Evolutionary conservation across 2,888 invertebrate genomes (phyloP).

Genomic region (Acleris laterana): DNA sequence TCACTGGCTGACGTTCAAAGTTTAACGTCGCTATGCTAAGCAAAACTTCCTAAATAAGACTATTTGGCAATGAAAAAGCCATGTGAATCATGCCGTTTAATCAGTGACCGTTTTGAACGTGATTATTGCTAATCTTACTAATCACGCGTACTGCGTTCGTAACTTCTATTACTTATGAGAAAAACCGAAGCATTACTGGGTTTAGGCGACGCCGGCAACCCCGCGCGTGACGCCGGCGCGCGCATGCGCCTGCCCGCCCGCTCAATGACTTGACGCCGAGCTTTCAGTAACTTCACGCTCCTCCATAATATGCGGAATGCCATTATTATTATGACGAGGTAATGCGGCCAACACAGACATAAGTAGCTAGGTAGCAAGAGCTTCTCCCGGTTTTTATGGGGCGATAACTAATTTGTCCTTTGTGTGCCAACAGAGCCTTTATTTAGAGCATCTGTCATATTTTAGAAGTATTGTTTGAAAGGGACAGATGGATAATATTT

Average conservation of each 20-base stretch:
- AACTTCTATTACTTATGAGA: conserved; percentile 24
- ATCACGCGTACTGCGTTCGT: conserved; percentile 48
- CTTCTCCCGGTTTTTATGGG: background rate
- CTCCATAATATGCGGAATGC: conserved; percentile 34
- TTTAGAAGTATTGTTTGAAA: too few relatives aligned
- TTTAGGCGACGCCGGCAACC: conserved; percentile 43
- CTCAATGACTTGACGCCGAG: conserved; percentile 71
- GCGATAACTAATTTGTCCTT: background rate
- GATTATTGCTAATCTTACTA: conserved; percentile 40
- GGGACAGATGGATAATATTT: too few relatives aligned
- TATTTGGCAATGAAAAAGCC: too few relatives aligned
- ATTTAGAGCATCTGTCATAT: too few relatives aligned
- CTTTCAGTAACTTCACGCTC: conserved; percentile 42
- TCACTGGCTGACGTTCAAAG: too few relatives aligned
- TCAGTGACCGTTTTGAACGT: conserved; percentile 11
- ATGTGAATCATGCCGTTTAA: too few relatives aligned
- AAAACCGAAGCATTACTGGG: conserved; percentile 33
- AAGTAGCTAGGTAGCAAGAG: conserved; percentile 1
- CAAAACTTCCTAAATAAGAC: too few relatives aligned
- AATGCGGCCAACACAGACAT: conserved; percentile 6
- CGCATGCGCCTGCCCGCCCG: conserved; percentile 77
- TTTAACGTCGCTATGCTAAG: too few relatives aligned
- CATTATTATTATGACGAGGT: conserved; percentile 27
- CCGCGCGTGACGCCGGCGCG: conserved; percentile 46
- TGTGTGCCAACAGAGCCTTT: background rate